Conservation (phyloP, 2,888 invertebrate species). For the Pandemis cinnamomeana region DNA sequence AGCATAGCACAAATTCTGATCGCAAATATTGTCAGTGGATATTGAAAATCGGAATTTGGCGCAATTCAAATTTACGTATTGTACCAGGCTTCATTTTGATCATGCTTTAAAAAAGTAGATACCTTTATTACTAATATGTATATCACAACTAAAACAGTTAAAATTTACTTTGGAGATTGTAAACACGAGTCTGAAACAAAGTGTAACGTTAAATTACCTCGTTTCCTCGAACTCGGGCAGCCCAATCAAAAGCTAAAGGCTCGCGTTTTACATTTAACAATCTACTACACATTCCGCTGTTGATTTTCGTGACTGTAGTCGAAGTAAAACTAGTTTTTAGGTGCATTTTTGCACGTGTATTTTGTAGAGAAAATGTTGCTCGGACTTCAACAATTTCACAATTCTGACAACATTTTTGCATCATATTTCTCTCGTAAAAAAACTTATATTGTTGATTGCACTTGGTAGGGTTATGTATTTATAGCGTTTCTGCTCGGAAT, state of each 20-base stretch:
- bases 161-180: background rate
- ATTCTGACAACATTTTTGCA: slow-evolving; percentile 1
- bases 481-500: slow-evolving; percentile 33
- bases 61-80: background rate
- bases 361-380: background rate
- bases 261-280: background rate
- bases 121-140: background rate
- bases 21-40: slow-evolving; percentile 8
- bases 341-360: slow-evolving; percentile 17
- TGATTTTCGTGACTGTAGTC: slow-evolving; percentile 7
- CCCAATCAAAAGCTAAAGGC: slow-evolving; percentile 22
- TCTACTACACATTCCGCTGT: slow-evolving; percentile 1
- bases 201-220: background rate
- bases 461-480: slow-evolving; percentile 31
- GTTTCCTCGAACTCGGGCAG: slow-evolving; percentile 15
- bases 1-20: slow-evolving; percentile 27
- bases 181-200: background rate
- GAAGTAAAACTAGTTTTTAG: slow-evolving; percentile 10
- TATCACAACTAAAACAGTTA: background rate
- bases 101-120: background rate
- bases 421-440: slow-evolving; percentile 10
- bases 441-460: slow-evolving; percentile 34
- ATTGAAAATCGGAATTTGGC: slow-evolving; percentile 21
- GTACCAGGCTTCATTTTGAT: background rate
- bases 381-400: background rate